These are phyloP conservation scores for Zaprionus gabonicus DNA, from an alignment of 1,140 invertebrate species.

Conservation along the genomic window DNA sequence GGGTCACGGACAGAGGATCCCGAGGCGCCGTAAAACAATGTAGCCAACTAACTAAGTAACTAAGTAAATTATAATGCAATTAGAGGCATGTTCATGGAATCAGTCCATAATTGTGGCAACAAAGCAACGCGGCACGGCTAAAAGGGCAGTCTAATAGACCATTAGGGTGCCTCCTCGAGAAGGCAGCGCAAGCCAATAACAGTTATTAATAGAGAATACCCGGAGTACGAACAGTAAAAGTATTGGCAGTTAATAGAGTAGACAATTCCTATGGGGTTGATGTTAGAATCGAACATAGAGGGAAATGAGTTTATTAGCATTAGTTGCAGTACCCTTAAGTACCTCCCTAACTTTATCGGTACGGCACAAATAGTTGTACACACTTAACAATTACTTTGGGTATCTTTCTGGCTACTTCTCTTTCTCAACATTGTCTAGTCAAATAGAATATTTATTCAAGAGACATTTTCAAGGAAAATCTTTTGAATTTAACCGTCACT, in stretches of 20 bases:
- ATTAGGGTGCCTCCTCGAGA: not conserved
- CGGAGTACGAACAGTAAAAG: not conserved
- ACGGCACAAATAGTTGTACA: no score
- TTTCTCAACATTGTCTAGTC: not conserved
- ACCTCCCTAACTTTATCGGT: no score
- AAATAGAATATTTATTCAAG: not conserved
- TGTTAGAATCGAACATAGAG: not conserved
- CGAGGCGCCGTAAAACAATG: not conserved
- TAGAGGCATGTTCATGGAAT: constrained; percentile 38
- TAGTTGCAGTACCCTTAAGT: no score
- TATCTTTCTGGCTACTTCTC: not conserved
- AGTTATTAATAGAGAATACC: not conserved
- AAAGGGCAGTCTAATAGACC: not conserved
- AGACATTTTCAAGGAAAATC: not conserved
- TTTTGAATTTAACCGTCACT: not conserved
- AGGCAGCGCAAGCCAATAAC: not conserved
- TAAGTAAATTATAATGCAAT: constrained; percentile 36
- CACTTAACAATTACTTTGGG: no score
- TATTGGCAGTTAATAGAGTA: not conserved
- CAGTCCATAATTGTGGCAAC: constrained; percentile 11
- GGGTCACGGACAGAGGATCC: constrained; percentile 1
- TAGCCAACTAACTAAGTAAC: not conserved
- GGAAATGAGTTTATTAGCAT: not conserved
- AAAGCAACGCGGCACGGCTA: constrained; percentile 8
- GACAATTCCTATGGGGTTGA: not conserved